Base-by-base conservation (phyloP, 1,140 invertebrate species). In the Hyles vespertilio region DNA sequence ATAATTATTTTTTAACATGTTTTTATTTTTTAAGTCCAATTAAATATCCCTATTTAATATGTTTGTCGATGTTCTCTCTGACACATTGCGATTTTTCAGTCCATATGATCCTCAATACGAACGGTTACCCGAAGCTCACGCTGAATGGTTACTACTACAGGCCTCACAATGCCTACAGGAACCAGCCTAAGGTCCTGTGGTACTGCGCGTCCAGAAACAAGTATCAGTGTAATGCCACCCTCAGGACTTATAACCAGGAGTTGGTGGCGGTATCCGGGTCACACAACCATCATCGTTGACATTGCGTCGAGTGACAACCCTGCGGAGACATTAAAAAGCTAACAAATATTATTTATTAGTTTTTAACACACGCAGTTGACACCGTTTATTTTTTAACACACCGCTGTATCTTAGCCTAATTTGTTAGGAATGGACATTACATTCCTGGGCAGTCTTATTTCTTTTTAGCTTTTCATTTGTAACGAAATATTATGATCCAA, bases 141-240 rank as follows among this genome's bases (percentile, higher is more conserved):
- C 55, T 79, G 53, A 62, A 82, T 50, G 83, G 83, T 47, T 88
- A 86, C 61, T 68, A 71, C 46, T 88, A 79, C 50, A 71, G 85
- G 22, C 79, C 85, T 3, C 84, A 88, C 62, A 88, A 88, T 53
- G 83, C 81, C 32, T 87, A 87, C 48, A 65, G 85, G 36, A 87
- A 85, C 46, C 79, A 83, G 56, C 78, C 79, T 0, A 80, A 69
- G 53, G 68, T 85, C 9, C 54, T 88, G 6, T 88, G 83, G 82
- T 86, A 88, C 36, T 88, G 85, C 48, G 76, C 75, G 2, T 69
- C 71, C 0, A 63, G 85, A 9, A 80, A 66, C 33, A 79, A 74
- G 63, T 78, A 67, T 60, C 71, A 83, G 36, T 88, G 85, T 56
- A 58, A 66, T 4, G 85, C 85, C 1, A 83, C 69, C 0, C 44